Conservation (phyloP, 2,113 vertebrate genomes). For the Stegastes partitus region DNA sequence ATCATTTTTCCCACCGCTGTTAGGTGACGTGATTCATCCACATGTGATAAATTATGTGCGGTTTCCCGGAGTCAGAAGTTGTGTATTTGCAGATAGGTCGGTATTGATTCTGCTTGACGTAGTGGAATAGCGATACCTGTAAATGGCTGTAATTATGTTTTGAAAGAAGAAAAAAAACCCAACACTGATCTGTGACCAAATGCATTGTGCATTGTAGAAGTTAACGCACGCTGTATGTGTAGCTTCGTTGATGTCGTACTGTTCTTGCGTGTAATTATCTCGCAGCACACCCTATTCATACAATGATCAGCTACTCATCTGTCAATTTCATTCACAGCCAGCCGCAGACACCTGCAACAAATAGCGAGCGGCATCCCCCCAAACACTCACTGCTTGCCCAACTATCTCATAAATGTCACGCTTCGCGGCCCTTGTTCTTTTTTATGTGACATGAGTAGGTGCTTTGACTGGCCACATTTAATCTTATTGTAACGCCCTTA, state of each 20-base stretch:
- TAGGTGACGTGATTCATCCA: background rate
- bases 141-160: slow-evolving; percentile 11
- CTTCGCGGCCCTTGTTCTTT: slow-evolving; percentile 69
- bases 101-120: background rate
- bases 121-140: background rate
- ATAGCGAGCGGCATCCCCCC: slow-evolving; percentile 61
- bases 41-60: background rate
- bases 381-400: slow-evolving; percentile 58
- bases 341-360: slow-evolving; percentile 60
- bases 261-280: slow-evolving; percentile 50
- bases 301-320: slow-evolving; percentile 42
- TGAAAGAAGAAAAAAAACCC: background rate
- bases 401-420: slow-evolving; percentile 75
- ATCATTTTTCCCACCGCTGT: background rate
- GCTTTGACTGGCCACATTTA: slow-evolving; percentile 73
- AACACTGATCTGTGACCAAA: background rate
- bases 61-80: background rate
- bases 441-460: slow-evolving; percentile 77
- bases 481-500: slow-evolving; percentile 72
- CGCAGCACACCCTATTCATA: slow-evolving; percentile 35
- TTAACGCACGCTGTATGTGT: background rate
- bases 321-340: slow-evolving; percentile 32
- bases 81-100: background rate
- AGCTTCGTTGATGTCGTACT: background rate
- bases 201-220: background rate